Conservation (phyloP, 1,140 invertebrate genomes). For the Drosophila asahinai region DNA sequence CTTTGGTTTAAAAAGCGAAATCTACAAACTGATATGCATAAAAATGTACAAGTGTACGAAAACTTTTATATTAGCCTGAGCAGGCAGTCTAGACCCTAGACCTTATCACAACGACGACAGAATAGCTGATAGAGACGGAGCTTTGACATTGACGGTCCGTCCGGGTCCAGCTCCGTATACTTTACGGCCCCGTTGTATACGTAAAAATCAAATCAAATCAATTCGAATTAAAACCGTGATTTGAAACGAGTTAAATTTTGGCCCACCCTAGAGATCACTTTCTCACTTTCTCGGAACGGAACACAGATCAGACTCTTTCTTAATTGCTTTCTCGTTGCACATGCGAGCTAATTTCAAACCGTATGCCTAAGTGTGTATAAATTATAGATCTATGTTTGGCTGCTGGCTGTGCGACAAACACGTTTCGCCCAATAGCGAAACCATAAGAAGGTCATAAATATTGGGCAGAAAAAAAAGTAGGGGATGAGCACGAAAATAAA, state of each 20-base stretch:
- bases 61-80: constrained; percentile 22
- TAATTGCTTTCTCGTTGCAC: constrained; percentile 30
- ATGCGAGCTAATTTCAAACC: constrained; percentile 33
- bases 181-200: neutral
- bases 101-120: constrained; percentile 32
- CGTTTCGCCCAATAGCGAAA: constrained; percentile 68
- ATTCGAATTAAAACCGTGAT: constrained; percentile 11
- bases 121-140: constrained; percentile 42
- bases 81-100: constrained; percentile 34
- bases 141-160: constrained; percentile 49
- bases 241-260: constrained; percentile 15
- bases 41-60: neutral
- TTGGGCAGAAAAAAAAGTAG: constrained; percentile 51
- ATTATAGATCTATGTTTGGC: constrained; percentile 21
- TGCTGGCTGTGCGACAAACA: constrained; percentile 60
- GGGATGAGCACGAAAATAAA: constrained; percentile 53
- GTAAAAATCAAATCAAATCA: constrained; percentile 21
- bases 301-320: neutral
- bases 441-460: constrained; percentile 78
- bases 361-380: constrained; percentile 21
- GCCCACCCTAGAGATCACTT: neutral
- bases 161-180: constrained; percentile 36
- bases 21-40: neutral
- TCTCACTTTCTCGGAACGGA: constrained; percentile 1
- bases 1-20: constrained; percentile 7